Evolutionary conservation across 2,888 invertebrate species (phyloP), one percentile per base, ranked within the genome.

Genomic region (Agrotis exclamationis): DNA sequence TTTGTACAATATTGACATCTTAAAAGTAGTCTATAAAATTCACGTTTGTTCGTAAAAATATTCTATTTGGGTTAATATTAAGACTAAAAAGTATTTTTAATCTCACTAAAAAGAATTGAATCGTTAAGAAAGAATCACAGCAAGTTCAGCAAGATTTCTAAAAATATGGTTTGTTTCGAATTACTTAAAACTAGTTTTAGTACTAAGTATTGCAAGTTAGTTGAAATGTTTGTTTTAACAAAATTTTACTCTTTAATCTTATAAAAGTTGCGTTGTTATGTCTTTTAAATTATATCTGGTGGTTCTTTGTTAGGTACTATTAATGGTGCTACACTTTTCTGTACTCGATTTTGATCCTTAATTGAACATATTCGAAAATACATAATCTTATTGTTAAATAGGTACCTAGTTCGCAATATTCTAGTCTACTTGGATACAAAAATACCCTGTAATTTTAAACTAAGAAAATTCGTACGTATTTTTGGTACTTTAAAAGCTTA

Each of bases 71-170:
- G 22, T 63, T n/a, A n/a, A 28, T 48, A 7, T 58, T 53, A 75
- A 11, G 24, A 24, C 47, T 63, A 50, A 39, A 54, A 2, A 47
- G 22, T 70, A 63, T 48, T 33, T 69, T 45, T 70, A 76, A 77
- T 77, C 81, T 77, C 77, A 77, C 81, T 77, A 53, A 65, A 74
- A 71, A 71, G 0, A 56, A 78, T 28, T 50, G 28, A 70, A 74
- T 70, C 50, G n/a, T 7, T 50, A 3, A 56, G 13, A 6, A 33
- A 56, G 6, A 33, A 20, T 50, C 54, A 58, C 20, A 56, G 22
- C 14, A 45, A 53, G 51, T 56, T 28, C 6, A 54, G 28, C 68
- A 70, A 28, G 14, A 33, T 33, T 54, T 53, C 2, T 22, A 44
- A 70, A 22, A 70, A 22, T 66, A 69, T 57, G 72, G 57, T 45